Percentiles rank a stretch among this genome's conserved stretches.
Conservation (phyloP, 2,888 invertebrate genomes). For the Dioctria rufipes region DNA sequence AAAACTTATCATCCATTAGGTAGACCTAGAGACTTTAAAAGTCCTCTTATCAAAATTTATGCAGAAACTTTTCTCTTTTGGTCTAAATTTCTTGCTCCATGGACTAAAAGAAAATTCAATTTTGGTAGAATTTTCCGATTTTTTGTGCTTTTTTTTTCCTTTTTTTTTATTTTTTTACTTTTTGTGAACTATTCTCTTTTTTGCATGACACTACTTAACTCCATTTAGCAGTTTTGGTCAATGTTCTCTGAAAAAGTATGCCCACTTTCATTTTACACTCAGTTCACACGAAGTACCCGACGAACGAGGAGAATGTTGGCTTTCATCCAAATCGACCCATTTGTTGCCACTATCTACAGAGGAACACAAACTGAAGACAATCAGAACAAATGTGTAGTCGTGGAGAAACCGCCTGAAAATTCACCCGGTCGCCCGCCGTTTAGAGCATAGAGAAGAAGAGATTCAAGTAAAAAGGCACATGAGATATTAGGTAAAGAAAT, state of each 20-base stretch:
- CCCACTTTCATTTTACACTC: slow-evolving; percentile 54
- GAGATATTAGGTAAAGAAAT: background rate
- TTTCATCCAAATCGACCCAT: slow-evolving; percentile 61
- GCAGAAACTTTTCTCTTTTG: slow-evolving; percentile 37
- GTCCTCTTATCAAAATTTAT: slow-evolving; percentile 45
- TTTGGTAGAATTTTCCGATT: background rate
- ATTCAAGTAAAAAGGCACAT: slow-evolving; percentile 6
- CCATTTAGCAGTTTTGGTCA: slow-evolving; percentile 56
- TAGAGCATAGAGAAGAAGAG: slow-evolving; percentile 4
- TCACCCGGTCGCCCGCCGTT: background rate
- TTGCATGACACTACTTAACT: slow-evolving; percentile 54
- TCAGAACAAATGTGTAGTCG: slow-evolving; percentile 46
- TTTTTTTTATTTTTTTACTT: background rate
- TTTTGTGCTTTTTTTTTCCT: background rate
- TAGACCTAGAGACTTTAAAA: slow-evolving; percentile 6
- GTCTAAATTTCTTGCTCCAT: slow-evolving; percentile 26
- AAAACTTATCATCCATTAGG: background rate
- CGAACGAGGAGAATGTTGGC: slow-evolving; percentile 55
- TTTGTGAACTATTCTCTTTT: slow-evolving; percentile 14
- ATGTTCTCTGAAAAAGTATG: slow-evolving; percentile 52
- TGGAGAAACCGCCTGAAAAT: slow-evolving; percentile 24
- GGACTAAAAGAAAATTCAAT: slow-evolving; percentile 45
- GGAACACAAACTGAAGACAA: slow-evolving; percentile 56
- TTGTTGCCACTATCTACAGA: slow-evolving; percentile 61
- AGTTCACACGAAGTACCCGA: slow-evolving; percentile 38